A percentile compares a stretch with the other conserved stretches of the same genome.
Evolutionary conservation across 2,888 invertebrate species (phyloP).

Genomic region (Pimpla rufipes): DNA sequence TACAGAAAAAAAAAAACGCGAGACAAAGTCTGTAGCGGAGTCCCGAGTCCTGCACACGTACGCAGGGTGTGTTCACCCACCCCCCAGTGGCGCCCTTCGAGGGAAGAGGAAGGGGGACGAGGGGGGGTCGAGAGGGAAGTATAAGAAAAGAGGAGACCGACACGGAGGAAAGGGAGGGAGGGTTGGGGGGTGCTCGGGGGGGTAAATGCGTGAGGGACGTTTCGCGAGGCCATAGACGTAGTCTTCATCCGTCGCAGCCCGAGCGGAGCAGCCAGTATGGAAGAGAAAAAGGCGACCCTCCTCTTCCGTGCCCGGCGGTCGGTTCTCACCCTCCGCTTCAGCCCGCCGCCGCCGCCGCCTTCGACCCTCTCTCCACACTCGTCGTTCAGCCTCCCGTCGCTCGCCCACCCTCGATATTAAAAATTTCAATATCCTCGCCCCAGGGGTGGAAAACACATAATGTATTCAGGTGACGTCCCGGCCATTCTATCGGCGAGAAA

Average conservation of each 20-base stretch:
- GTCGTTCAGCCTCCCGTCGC: conserved; percentile 68
- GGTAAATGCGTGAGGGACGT: conserved; percentile 79
- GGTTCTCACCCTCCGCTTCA: conserved; percentile 59
- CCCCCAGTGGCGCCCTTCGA: too few relatives aligned
- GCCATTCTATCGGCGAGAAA: conserved; percentile 86
- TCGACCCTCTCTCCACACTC: conserved; percentile 53
- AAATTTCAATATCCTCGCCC: conserved; percentile 86
- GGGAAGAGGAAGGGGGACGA: too few relatives aligned
- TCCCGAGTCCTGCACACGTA: conserved; percentile 16
- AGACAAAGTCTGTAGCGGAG: conserved; percentile 6
- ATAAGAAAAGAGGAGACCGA: conserved; percentile 76
- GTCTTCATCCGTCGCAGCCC: conserved; percentile 77
- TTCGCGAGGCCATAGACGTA: conserved; percentile 81
- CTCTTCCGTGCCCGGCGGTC: conserved; percentile 66
- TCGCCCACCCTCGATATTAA: conserved; percentile 84
- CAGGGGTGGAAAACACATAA: conserved; percentile 85
- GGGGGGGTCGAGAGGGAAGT: conserved; percentile 72
- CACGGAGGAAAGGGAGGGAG: conserved; percentile 47
- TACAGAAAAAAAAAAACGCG: conserved; percentile 14
- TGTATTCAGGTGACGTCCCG: conserved; percentile 86
- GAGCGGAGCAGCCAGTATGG: conserved; percentile 35
- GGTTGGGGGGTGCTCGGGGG: conserved; percentile 75
- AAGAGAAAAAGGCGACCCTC: conserved; percentile 61
- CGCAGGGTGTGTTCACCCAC: too few relatives aligned
- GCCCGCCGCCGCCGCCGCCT: conserved; percentile 60